A percentile compares a stretch with the other conserved stretches of the same genome.
These are phyloP conservation scores for Alosa sapidissima DNA, from an alignment of 2,797 vertebrate genomes.

Conservation along the genomic window DNA sequence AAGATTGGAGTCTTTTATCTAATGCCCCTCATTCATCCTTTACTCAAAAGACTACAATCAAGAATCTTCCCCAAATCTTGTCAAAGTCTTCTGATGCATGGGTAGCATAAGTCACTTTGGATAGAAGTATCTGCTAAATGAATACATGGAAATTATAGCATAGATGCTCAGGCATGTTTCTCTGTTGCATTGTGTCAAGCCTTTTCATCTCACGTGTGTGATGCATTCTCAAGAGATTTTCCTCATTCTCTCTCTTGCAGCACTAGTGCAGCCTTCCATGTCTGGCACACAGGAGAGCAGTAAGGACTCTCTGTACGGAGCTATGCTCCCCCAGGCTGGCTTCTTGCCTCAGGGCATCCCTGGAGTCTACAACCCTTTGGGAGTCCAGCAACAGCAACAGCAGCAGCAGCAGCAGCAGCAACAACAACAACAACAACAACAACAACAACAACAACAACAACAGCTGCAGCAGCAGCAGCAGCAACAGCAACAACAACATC, in stretches of 20 bases:
- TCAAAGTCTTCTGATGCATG: no score
- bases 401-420: slow-evolving; percentile 54
- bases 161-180: not conserved
- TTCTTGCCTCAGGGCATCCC: slow-evolving; percentile 80
- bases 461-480: not conserved
- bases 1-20: no score
- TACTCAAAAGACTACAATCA: no score
- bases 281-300: slow-evolving; percentile 82
- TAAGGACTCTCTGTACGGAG: slow-evolving; percentile 86
- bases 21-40: no score
- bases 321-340: slow-evolving; percentile 85
- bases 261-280: slow-evolving; percentile 85
- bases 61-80: no score
- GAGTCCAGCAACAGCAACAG: slow-evolving; percentile 68
- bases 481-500: not conserved
- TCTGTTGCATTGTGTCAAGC: not conserved
- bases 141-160: not conserved
- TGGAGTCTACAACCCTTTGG: slow-evolving; percentile 83
- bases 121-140: no score
- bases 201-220: not conserved
- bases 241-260: slow-evolving; percentile 62
- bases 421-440: not conserved
- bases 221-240: not conserved
- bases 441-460: not conserved
- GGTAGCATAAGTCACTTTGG: no score